phyloP scores from a whole-genome alignment of 2,113 vertebrate genomes.

The Acanthisitta chloris region DNA sequence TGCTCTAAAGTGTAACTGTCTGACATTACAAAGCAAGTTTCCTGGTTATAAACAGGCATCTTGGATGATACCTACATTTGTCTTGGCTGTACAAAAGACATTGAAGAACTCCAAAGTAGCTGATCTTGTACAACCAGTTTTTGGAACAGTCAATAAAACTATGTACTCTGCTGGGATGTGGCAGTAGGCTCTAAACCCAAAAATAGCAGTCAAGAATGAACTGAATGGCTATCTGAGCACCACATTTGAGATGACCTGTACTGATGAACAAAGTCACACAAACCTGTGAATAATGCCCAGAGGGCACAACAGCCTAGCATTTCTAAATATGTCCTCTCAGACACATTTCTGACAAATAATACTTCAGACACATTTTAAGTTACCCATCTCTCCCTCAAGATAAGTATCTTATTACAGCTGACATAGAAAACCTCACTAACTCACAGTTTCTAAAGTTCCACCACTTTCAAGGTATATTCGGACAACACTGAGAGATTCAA shows the following conservation, averaged over 20 bases:
- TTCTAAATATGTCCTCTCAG: neutral
- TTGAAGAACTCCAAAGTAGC: neutral
- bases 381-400: neutral
- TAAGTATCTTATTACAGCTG: neutral
- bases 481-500: neutral
- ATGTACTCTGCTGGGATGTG: neutral
- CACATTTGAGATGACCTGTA: neutral
- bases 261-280: neutral
- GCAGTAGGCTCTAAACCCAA: neutral
- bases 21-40: neutral
- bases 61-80: neutral
- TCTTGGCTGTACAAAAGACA: neutral
- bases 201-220: neutral
- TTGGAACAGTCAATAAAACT: neutral
- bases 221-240: neutral
- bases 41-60: neutral
- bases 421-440: neutral
- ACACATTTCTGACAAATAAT: neutral
- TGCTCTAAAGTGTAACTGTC: neutral
- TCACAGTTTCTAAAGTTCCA: neutral
- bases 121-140: neutral
- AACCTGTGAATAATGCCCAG: neutral
- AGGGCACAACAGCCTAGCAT: neutral
- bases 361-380: neutral
- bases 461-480: neutral